Evolutionary conservation across 2,888 invertebrate genomes (phyloP).

Genomic region (Diaperis boleti): DNA sequence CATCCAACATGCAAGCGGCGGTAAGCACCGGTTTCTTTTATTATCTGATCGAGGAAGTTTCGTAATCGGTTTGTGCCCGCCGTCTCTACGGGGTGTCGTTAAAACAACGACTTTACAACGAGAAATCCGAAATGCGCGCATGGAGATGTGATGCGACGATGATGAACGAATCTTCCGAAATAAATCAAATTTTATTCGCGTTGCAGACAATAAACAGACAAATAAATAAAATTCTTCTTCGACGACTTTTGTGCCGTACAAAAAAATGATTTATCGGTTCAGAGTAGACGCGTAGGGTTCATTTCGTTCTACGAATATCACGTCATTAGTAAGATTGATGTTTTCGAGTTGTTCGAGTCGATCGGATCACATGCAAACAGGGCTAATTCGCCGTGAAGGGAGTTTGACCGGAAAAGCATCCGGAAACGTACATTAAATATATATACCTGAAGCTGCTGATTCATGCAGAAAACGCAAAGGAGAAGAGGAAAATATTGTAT

Average conservation of each 20-base stretch:
- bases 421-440: no score
- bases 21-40: conserved; percentile 13
- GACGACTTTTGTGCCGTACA: neutral
- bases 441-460: no score
- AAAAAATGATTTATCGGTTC: conserved; percentile 30
- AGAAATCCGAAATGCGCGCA: neutral
- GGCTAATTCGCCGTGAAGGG: conserved; percentile 21
- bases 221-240: conserved; percentile 22
- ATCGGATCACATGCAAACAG: conserved; percentile 23
- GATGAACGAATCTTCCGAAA: conserved; percentile 9
- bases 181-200: conserved; percentile 26
- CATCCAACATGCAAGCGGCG: conserved; percentile 17
- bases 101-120: neutral
- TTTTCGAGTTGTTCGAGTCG: conserved; percentile 17
- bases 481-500: no score
- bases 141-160: neutral
- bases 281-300: conserved; percentile 7
- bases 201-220: conserved; percentile 22
- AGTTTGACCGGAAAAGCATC: neutral
- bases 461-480: no score
- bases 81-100: conserved; percentile 1
- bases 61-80: neutral
- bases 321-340: conserved; percentile 36
- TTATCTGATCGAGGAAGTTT: conserved; percentile 2
- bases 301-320: conserved; percentile 7